Evolutionary conservation across 2,797 vertebrate genomes (phyloP).

Genomic region (Parauchenoglanis ngamensis): DNA sequence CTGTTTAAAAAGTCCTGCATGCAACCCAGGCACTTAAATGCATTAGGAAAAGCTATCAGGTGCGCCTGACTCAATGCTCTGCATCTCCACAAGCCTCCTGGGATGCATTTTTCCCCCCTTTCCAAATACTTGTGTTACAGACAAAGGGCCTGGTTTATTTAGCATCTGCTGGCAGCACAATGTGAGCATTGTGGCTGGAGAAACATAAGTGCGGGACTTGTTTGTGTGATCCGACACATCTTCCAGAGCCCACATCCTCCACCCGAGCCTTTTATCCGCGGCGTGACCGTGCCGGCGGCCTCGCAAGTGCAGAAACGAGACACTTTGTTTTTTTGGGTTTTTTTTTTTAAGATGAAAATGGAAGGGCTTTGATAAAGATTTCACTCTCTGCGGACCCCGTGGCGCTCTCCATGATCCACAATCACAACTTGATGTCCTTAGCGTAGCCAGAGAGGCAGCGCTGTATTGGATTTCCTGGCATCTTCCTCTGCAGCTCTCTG

Average conservation of each 20-base stretch:
- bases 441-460: neutral
- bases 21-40: constrained; percentile 12
- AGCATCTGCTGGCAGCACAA: constrained; percentile 59
- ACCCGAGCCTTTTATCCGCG: constrained; percentile 52
- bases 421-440: constrained; percentile 15
- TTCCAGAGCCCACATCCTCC: constrained; percentile 53
- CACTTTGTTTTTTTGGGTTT: neutral
- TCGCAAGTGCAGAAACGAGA: constrained; percentile 14
- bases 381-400: neutral
- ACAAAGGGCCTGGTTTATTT: constrained; percentile 55
- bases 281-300: constrained; percentile 1
- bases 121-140: constrained; percentile 55
- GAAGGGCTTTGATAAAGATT: constrained; percentile 7
- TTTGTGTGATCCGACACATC: constrained; percentile 57
- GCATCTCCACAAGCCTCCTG: constrained; percentile 44
- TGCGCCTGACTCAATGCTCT: constrained; percentile 25
- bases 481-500: constrained; percentile 43
- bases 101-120: constrained; percentile 42
- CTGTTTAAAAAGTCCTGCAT: neutral
- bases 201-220: constrained; percentile 43
- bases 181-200: constrained; percentile 47
- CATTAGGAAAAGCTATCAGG: constrained; percentile 49
- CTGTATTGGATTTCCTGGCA: constrained; percentile 43
- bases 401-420: neutral
- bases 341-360: constrained; percentile 1